Evolutionary conservation across 1,140 invertebrate genomes (phyloP).

Genomic region (Leptoteleia sp.): DNA sequence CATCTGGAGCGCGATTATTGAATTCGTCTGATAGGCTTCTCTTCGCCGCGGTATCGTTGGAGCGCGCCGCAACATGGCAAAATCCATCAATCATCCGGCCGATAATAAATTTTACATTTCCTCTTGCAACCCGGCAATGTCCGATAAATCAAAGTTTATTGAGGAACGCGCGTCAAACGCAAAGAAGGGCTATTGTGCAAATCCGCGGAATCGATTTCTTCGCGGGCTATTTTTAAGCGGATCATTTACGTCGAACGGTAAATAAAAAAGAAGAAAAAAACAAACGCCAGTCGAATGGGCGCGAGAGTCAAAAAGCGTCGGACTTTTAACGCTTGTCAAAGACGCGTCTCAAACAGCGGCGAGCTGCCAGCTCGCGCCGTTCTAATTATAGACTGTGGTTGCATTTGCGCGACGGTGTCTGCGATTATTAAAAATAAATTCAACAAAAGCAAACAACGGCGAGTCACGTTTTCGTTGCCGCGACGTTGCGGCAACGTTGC

Average conservation of each 20-base stretch:
- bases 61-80: neutral
- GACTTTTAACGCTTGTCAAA: conserved; percentile 48
- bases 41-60: conserved; percentile 8
- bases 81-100: conserved; percentile 15
- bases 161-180: too few relatives aligned
- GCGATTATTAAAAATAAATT: conserved; percentile 77
- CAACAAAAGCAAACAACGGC: conserved; percentile 57
- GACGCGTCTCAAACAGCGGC: conserved; percentile 40
- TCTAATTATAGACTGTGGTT: conserved; percentile 73
- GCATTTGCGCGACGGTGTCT: conserved; percentile 69
- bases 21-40: conserved; percentile 6
- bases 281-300: conserved; percentile 18
- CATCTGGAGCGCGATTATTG: conserved; percentile 21
- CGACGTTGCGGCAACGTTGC: conserved; percentile 5
- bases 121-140: conserved; percentile 1
- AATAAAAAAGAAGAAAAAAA: too few relatives aligned
- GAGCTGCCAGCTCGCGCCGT: conserved; percentile 62
- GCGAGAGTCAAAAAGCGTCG: conserved; percentile 24
- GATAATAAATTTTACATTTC: conserved; percentile 24
- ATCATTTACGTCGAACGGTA: conserved; percentile 10
- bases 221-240: conserved; percentile 28
- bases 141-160: conserved; percentile 9
- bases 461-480: conserved; percentile 22
- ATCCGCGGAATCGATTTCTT: too few relatives aligned
- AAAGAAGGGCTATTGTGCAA: too few relatives aligned